Evolutionary conservation across 1,140 invertebrate genomes (phyloP), one percentile per base, ranked within the genome.

Genomic region (Saccostrea cuccullata): DNA sequence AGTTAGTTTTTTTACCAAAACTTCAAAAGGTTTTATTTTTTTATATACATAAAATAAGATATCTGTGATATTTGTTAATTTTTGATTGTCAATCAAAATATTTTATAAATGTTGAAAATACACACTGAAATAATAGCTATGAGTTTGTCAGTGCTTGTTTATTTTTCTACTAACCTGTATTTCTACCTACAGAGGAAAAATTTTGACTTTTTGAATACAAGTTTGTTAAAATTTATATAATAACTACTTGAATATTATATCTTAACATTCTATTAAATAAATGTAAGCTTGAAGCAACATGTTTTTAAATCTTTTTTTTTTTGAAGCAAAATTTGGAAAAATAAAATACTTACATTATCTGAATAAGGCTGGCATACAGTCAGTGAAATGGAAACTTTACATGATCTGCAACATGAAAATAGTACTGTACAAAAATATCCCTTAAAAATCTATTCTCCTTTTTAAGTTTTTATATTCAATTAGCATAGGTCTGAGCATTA

Each of bases 281-380:
- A 47, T 8, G 6, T 47, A 8, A 47, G 6, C 47, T 47, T 47
- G 6, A 47, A 47, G 47, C 47, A 47, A 47, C 0, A 47, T 47
- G 30, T 47, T 47, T 47, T 2, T 2, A 0, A 1, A 3, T 36
- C 2, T 36, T 36, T 36, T 36, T 36, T 36, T 36, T 36, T 36
- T 36, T 36, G 47, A 47, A 47, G 40, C 40, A 47, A 47, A 47
- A 47, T 47, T 47, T 47, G 2, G 40, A 47, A 47, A 20, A 64
- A n/a, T 20, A 64, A 64, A 64, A 20, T 64, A 93, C 97, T 96
- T 92, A 97, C 96, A 92, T 96, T 96, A 92, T 96, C 96, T 87
- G 96, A 96, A 3, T 97, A 96, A 0, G 98, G 98, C 93, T 98
- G 98, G 93, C 97, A 98, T 1, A 98, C 98, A 12, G 97, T 96